Base-by-base conservation (phyloP, 2,113 vertebrate species). In the Phocoena sinus region DNA sequence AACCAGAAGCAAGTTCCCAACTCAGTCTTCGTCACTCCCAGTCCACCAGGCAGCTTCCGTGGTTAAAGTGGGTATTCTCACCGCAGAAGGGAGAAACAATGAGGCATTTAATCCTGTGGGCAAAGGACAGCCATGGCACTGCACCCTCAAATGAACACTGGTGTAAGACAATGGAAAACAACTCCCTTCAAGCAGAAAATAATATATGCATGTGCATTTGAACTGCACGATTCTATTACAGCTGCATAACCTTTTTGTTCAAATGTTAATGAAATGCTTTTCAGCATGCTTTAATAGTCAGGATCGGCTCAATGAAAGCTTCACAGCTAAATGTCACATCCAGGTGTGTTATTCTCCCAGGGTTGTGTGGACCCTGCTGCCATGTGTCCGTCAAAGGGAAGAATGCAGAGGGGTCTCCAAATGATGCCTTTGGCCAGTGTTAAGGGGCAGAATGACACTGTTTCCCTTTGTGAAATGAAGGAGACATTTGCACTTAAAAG, bases 381-480 rank as follows among this genome's bases (percentile, higher is more conserved):
- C 84, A 1, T 20, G 0, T 93, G 89, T 94, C 95, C 38, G 90
- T 97, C 95, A 50, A 80, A 87, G 95, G 77, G 82, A 97, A 98
- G 93, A 97, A 98, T 36, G 26, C 9, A 93, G 36, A 90, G n/a
- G 73, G n/a, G 62, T 95, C 91, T 91, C 91, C 41, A 86, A 90
- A 93, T 41, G 47, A 94, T 94, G 93, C 53, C 74, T 74, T 91
- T 68, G 65, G 63, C 86, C 82, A 83, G 53, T 76, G 83, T 95
- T 95, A 91, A 97, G 91, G 92, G 65, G 79, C 63, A 87, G 95
- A 85, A 91, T 84, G 83, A 79, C 56, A 79, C 26, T 6, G 1
- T 86, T 97, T 97, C n/a, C 89, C 28, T 95, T 93, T 96, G 97
- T 97, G 63, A 96, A 33, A 93, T 93, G 98, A 98, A 99, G 98